Base-by-base conservation (phyloP, 1,140 invertebrate species). In the Ceratosolen fusciceps region DNA sequence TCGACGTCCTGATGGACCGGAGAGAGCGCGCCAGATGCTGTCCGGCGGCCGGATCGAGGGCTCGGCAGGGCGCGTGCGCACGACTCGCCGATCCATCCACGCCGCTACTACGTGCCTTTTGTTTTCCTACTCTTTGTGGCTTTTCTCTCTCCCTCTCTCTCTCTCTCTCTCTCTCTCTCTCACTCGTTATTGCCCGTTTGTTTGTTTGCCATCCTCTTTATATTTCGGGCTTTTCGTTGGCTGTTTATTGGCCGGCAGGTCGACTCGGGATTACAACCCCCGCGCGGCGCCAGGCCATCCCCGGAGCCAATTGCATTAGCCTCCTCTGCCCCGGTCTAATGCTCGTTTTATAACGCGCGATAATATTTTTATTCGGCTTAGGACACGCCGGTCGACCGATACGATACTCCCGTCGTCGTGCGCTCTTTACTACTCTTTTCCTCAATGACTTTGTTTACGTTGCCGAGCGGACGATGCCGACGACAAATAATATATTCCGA, bases 21-120 rank as follows among this genome's bases (percentile, higher is more conserved):
- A 21, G 47, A 21, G 47, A 34, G 62, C 12, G 24, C 43, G 77
- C 77, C 77, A 79, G 77, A 79, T 79, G 77, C 77, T 73, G 77
- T 79, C 70, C 70, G 58, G 19, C 70, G 58, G 19, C 24, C 3
- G 29, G 70, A 29, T 71, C 68, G 68, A 71, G 34, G 52, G 65
- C 67, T 70, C 43, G n/a, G 21, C 8, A 21, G 12, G 31, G 68
- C 37, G 24, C 31, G 34, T 47, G 56, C 43, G 31, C 39, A n/a
- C n/a, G n/a, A n/a, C n/a, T 9, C 56, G 3, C 29, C n/a, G 58
- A n/a, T 49, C 7, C 5, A 19, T n/a, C n/a, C n/a, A n/a, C n/a
- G n/a, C n/a, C n/a, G 29, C 74, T 56, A 3, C 37, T 0, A 54
- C 24, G 19, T 24, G 19, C 16, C 67, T 71, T 70, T 71, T 77